Evolutionary conservation across 2,797 vertebrate species (phyloP), one percentile per base, ranked within the genome.

Genomic region (Coregonus suidteri): DNA sequence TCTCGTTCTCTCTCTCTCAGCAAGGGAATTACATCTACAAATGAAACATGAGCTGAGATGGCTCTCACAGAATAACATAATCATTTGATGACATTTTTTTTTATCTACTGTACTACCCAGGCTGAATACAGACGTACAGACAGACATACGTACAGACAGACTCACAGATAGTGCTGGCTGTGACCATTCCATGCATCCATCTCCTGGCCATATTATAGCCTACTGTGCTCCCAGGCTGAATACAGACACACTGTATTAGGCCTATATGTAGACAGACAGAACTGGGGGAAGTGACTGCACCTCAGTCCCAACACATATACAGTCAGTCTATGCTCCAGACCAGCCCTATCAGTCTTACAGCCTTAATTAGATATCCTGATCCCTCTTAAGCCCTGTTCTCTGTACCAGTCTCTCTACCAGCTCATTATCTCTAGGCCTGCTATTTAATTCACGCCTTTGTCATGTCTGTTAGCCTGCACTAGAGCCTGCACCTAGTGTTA

Each of bases 371-470:
- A 81, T 31, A 82, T 83, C 74, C 73, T 79, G 85, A 92, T 92
- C 90, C 90, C 92, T 93, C 59, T 91, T 93, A 89, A 85, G 75
- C 88, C 82, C 93, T 88, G 94, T 94, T 93, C 87, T 84, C 92
- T 93, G 14, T 83, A 82, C 77, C 83, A 73, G 86, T 83, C 76
- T 87, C 87, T 88, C 88, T 75, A 54, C 83, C 79, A 75, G 87
- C 87, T 89, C 84, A 85, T 91, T 86, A 87, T 88, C 82, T 81
- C 52, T 82, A 84, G 75, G 81, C 20, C 75, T 86, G 87, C 81
- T 87, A 81, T 85, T 73, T 76, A 80, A 35, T 56, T 75, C 0
- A 7, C 4, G 66, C 75, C 73, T 51, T 14, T 71, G 74, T 74
- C 80, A 84, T 86, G 84, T 83, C 80, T 76, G 82, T 51, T 75